Evolutionary conservation across 2,113 vertebrate genomes (phyloP), one percentile per base, ranked within the genome.

Genomic region (Lampris incognitus): DNA sequence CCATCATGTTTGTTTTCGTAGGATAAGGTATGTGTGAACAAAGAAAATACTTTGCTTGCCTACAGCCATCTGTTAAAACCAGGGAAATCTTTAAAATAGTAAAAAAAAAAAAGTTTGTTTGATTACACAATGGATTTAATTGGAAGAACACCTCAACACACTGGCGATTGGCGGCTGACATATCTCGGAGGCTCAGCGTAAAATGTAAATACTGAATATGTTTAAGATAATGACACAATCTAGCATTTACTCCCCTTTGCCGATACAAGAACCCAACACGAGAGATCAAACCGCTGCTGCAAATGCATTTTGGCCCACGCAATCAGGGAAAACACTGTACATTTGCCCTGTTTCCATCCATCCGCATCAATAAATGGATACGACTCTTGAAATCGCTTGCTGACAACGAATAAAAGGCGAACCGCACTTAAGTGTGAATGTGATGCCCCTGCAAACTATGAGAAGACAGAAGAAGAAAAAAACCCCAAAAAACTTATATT

Each of bases 1-100:
- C 93, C 87, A 84, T 83, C 74, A 36, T 92, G 91, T 94, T 94
- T 95, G 92, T 94, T 94, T 90, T 93, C 73, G 87, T 89, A 90
- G 92, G 91, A 94, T 91, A 91, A 92, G 92, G 92, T 89, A 86
- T 92, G 88, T 76, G 79, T 67, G 85, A 86, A 90, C 90, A 93
- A 93, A 94, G 92, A 93, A 91, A 94, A 93, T 89, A 85, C 90
- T 91, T 90, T 81, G 79, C 91, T 89, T 83, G 81, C 86, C 92
- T 70, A 68, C 41, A 65, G 67, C 88, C 89, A 91, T 93, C 90
- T 92, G 93, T 85, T 84, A 72, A 85, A 87, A 84, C 67, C 72
- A 10, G 69, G 69, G 84, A 83, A 87, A 93, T 92, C 69, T 88
- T 56, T 60, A 57, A 86, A 88, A 90, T 68, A 82, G 55, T 79